Base-by-base conservation (phyloP, 2,797 vertebrate species). In the Sebastes diaconus region DNA sequence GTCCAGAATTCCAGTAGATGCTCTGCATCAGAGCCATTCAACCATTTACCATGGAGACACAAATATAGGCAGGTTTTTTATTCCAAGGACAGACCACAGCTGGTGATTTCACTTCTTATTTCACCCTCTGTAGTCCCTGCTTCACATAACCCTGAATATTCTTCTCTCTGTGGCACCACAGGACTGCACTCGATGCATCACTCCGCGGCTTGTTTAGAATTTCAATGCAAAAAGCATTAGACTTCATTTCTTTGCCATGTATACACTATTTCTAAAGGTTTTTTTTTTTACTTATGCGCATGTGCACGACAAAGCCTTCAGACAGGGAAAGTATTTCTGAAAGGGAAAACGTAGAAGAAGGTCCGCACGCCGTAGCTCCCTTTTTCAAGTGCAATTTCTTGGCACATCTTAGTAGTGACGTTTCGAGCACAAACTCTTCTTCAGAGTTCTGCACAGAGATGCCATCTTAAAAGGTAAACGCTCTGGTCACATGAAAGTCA, bases 1-100 rank as follows among this genome's bases (percentile, higher is more conserved):
- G 29, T 85, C 65, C 36, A 80, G 64, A 82, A 73, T 75, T 67
- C 58, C 32, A 55, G 69, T 42, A 81, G 39, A 75, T 85, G 52
- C 75, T 72, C 29, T 18, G 52, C 16, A 30, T 75, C 57, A 64
- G 42, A 79, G n/a, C 24, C 68, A 68, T 61, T 77, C 60, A 79
- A 16, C 52, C 52, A 18, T 84, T 84, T 83, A 1, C 52, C 42
- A 24, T 36, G 46, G 27, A 72, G 74, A 68, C 50, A 25, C 6
- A 8, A 66, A n/a, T 52, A 22, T 14, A 65, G 70, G 24, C 57
- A 66, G 57, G 36, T 75, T 64, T 67, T 77, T 73, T 64, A 61
- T 77, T 75, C 78, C 54, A 68, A 72, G 39, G 4, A 66, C 71
- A 79, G 42, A 73, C 30, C 77, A 39, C 46, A 80, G 78, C 76